phyloP scores from a whole-genome alignment of 2,797 vertebrate species.

The Austrolebias charrua region DNA sequence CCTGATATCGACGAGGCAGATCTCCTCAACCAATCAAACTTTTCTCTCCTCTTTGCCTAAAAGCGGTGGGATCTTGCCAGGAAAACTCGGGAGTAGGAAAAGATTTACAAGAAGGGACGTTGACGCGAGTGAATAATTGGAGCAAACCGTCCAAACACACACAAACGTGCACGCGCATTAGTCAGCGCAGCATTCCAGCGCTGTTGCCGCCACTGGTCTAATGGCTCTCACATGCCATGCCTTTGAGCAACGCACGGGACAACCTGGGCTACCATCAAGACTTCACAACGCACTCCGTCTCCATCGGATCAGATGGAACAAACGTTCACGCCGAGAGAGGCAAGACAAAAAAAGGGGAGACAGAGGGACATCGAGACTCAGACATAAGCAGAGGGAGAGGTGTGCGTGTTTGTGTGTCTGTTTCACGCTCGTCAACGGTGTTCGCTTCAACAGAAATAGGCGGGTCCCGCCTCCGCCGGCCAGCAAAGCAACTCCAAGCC shows the following conservation, averaged over 20 bases:
- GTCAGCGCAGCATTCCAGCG: conserved; percentile 75
- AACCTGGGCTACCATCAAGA: conserved; percentile 76
- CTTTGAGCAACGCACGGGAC: conserved; percentile 72
- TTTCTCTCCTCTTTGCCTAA: conserved; percentile 17
- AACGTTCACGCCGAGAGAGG: conserved; percentile 55
- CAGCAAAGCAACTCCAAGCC: conserved; percentile 55
- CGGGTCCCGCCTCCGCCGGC: conserved; percentile 57
- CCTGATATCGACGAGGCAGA: conserved; percentile 57
- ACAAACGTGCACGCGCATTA: conserved; percentile 53
- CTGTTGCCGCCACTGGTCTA: conserved; percentile 77
- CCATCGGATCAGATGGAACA: conserved; percentile 61
- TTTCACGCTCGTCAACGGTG: conserved; percentile 48
- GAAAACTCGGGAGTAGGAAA: conserved; percentile 51
- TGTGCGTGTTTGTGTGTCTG: conserved; percentile 43
- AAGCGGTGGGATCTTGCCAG: conserved; percentile 48
- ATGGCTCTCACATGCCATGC: conserved; percentile 81
- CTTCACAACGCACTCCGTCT: conserved; percentile 56
- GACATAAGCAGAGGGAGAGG: conserved; percentile 55
- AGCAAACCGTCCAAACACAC: conserved; percentile 43
- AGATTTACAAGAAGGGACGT: conserved; percentile 44
- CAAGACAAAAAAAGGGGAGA: conserved; percentile 42
- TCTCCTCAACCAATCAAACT: conserved; percentile 62
- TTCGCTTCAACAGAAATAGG: conserved; percentile 52
- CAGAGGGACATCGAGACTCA: conserved; percentile 48
- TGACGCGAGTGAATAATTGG: conserved; percentile 48